Conservation (phyloP, 2,113 vertebrate genomes). For the Cnemophilus loriae region DNA sequence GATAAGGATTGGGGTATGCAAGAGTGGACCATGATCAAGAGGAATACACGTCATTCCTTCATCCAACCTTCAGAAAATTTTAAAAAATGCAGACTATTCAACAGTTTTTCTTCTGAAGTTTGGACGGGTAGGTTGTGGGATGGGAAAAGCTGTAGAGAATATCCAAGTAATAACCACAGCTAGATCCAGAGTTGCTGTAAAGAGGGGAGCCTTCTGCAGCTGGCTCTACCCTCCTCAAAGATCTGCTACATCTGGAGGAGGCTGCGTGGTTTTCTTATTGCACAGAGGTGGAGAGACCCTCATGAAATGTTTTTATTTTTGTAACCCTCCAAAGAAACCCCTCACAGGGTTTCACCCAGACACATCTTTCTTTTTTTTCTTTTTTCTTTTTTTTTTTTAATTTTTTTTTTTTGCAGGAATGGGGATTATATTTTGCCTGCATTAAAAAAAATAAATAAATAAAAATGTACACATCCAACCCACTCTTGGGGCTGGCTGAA, state of each 20-base stretch:
- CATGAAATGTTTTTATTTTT: neutral
- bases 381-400: neutral
- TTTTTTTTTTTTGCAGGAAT: constrained; percentile 16
- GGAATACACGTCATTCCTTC: neutral
- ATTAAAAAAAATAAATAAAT: neutral
- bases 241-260: neutral
- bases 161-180: neutral
- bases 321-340: constrained; percentile 14
- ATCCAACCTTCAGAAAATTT: neutral
- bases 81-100: neutral
- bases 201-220: neutral
- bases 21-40: neutral
- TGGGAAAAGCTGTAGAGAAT: neutral
- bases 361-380: neutral
- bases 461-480: neutral
- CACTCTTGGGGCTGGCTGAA: constrained; percentile 6
- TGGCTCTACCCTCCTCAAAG: neutral
- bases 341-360: neutral
- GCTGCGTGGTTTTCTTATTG: neutral
- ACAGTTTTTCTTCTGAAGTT: neutral
- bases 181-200: neutral
- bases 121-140: neutral
- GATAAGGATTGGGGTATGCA: neutral
- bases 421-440: constrained; percentile 56
- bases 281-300: constrained; percentile 2